phyloP scores from a whole-genome alignment of 2,888 invertebrate genomes.

The Tholera decimalis region DNA sequence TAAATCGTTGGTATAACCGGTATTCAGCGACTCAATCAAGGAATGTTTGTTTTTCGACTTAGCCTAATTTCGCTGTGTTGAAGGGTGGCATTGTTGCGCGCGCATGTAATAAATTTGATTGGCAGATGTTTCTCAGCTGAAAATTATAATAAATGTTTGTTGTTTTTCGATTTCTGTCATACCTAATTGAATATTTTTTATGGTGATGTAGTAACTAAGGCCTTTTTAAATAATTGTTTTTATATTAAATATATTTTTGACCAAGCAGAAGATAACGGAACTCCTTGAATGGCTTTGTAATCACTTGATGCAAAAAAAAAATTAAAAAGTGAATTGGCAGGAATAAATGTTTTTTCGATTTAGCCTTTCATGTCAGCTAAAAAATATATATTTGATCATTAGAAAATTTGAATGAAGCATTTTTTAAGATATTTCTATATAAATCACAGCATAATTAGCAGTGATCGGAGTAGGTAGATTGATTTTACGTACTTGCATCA shows the following conservation, averaged over 20 bases:
- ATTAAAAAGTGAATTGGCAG: no score
- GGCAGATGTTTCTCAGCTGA: conserved; percentile 78
- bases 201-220: not conserved
- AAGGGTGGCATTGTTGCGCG: conserved; percentile 72
- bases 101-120: conserved; percentile 73
- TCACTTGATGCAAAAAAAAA: no score
- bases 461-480: no score
- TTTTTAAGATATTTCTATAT: no score
- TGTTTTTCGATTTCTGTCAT: conserved; percentile 73
- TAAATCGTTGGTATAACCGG: conserved; percentile 74
- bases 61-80: conserved; percentile 79
- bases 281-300: no score
- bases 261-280: no score
- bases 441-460: no score
- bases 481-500: no score
- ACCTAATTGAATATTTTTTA: conserved; percentile 30
- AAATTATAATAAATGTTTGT: conserved; percentile 74
- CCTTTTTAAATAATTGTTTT: not conserved
- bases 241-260: not conserved
- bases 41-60: conserved; percentile 87
- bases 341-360: no score
- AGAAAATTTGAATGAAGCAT: no score
- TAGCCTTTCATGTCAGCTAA: no score
- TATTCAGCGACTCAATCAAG: conserved; percentile 83
- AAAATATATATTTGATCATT: no score